These are phyloP conservation scores for Huso huso DNA, from an alignment of 2,797 vertebrate genomes.

Conservation along the genomic window DNA sequence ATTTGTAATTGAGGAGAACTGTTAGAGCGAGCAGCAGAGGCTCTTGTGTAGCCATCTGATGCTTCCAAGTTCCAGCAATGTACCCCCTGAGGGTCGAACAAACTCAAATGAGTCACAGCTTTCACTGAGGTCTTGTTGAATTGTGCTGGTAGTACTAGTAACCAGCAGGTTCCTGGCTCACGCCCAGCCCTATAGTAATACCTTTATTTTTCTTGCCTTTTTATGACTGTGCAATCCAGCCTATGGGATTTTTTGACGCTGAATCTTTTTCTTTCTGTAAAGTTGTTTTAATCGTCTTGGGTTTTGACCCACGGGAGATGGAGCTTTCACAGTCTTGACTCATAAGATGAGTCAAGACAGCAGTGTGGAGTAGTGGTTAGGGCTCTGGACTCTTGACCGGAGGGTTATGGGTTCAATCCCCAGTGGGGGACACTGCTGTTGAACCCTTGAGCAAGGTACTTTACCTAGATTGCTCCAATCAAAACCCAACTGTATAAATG, in stretches of 20 bases:
- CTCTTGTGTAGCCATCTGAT: constrained; percentile 24
- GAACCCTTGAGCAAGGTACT: too few relatives aligned
- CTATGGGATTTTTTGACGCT: background rate
- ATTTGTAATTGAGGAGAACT: constrained; percentile 29
- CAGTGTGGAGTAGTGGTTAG: too few relatives aligned
- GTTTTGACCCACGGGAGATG: constrained; percentile 6
- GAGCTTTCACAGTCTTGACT: background rate
- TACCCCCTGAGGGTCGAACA: constrained; percentile 19
- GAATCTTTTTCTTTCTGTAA: background rate
- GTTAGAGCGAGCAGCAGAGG: constrained; percentile 31
- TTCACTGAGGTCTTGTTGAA: constrained; percentile 9
- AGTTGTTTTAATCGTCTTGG: background rate
- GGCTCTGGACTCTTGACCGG: too few relatives aligned
- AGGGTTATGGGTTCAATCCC: too few relatives aligned
- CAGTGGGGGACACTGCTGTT: too few relatives aligned
- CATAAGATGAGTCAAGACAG: too few relatives aligned
- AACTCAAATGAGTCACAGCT: constrained; percentile 28
- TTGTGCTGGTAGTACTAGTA: background rate
- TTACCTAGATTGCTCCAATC: too few relatives aligned
- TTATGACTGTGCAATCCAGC: background rate
- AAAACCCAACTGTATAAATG: too few relatives aligned
- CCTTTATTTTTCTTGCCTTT: background rate
- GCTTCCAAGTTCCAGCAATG: constrained; percentile 19
- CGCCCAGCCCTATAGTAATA: constrained; percentile 7
- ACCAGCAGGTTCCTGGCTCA: constrained; percentile 2